A percentile compares a stretch with the other conserved stretches of the same genome.
phyloP scores from a whole-genome alignment of 1,140 invertebrate species.

The Watersipora subatra region DNA sequence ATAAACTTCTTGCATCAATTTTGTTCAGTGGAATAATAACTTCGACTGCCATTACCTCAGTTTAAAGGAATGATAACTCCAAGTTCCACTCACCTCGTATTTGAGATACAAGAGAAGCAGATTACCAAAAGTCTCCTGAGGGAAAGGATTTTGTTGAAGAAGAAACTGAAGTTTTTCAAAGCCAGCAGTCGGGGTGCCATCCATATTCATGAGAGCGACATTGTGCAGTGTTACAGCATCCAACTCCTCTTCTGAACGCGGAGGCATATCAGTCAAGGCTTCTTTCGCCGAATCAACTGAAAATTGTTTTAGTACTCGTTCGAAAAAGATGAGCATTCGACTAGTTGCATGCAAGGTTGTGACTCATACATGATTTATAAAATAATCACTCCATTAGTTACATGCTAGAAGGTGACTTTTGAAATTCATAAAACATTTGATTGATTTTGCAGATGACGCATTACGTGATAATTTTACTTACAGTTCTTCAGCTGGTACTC shows the following conservation, averaged over 20 bases:
- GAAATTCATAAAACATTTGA: no score
- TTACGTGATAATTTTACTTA: constrained; percentile 40
- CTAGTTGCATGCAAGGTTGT: no score
- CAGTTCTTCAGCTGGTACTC: constrained; percentile 93
- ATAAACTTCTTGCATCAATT: no score
- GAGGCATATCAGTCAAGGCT: constrained; percentile 93
- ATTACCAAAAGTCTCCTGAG: constrained; percentile 94
- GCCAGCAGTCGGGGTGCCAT: constrained; percentile 72
- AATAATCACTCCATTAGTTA: no score
- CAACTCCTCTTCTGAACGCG: constrained; percentile 81
- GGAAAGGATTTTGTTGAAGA: constrained; percentile 80
- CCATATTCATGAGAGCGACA: constrained; percentile 88
- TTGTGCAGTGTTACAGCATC: constrained; percentile 97
- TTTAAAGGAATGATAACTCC: no score
- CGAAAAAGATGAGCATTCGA: no score
- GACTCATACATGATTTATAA: no score
- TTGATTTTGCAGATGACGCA: no score
- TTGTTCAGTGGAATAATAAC: no score
- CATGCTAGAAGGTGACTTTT: no score
- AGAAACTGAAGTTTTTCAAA: constrained; percentile 96
- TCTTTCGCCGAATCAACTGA: constrained; percentile 75
- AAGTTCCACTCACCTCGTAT: constrained; percentile 58
- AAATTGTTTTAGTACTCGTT: constrained; percentile 4
- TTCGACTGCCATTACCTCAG: no score
- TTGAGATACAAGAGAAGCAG: constrained; percentile 83